Base-by-base conservation (phyloP, 2,888 invertebrate species). In the Leucoptera coffeella region DNA sequence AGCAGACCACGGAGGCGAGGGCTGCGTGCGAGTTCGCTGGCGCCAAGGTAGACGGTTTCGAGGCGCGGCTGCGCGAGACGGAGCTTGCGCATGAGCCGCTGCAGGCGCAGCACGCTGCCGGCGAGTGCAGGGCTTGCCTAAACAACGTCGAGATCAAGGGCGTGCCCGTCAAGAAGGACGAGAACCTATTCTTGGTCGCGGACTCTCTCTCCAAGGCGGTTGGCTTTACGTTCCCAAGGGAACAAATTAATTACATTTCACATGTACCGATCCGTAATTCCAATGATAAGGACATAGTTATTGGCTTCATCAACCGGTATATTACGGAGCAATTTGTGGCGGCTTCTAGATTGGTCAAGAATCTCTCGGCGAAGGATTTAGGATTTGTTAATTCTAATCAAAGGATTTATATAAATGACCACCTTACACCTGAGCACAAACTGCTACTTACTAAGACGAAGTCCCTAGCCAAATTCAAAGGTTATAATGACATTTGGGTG, bases 301-400 rank as follows among this genome's bases (percentile, higher is more conserved):
- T 33, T 0, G 26, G 29, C 12, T 33, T 35, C 23, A 14, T 28
- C 7, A 36, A 35, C 14, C 26, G 35, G 3, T 32, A 32, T 15
- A 11, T 26, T 4, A 32, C 30, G 21, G 32, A 34, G 17, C 29
- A 35, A 6, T 35, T 31, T 25, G 22, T 35, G 4, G 31, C 32
- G 8, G 30, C 32, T 6, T 30, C 31, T 9, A 7, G 19, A 17
- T 7, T 17, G 9, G 9, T 17, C 7, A 17, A 17, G 19, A 17
- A 8, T 9, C 7, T 17, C 19, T 8, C 7, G 19, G 19, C 19
- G 9, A 8, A 7, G 7, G 19, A 17, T 17, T 9, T 17, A 17
- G 19, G 19, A 8, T n/a, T n/a, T n/a, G n/a, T n/a, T n/a, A n/a
- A n/a, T n/a, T n/a, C n/a, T n/a, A n/a, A n/a, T n/a, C 19, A 17